phyloP scores from a whole-genome alignment of 2,113 vertebrate genomes.

The Callorhinus ursinus region DNA sequence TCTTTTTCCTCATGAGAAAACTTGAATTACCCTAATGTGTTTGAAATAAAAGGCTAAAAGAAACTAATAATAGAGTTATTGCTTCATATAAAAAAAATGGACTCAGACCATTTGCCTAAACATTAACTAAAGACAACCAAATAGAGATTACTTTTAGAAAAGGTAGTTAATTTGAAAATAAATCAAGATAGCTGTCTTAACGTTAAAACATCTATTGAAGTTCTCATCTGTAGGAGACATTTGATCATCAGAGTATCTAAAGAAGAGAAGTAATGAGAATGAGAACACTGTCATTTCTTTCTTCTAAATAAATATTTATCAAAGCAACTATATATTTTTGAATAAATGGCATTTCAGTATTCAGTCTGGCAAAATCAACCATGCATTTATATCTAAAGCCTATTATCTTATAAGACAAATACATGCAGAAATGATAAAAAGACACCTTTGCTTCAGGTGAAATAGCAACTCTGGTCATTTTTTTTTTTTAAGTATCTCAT shows the following conservation, averaged over 20 bases:
- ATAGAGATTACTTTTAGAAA: not conserved
- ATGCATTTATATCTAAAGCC: not conserved
- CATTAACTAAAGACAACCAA: not conserved
- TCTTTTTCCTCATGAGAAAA: not conserved
- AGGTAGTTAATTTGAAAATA: not conserved
- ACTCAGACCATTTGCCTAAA: not conserved
- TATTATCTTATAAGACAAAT: slow-evolving; percentile 22
- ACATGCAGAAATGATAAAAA: slow-evolving; percentile 44
- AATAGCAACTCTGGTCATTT: not conserved
- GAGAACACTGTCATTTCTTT: not conserved
- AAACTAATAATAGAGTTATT: not conserved
- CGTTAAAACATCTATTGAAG: not conserved
- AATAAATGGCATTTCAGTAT: not conserved
- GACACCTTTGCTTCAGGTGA: slow-evolving; percentile 42
- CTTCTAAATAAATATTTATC: not conserved
- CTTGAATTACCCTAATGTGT: not conserved
- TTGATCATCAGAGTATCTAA: not conserved
- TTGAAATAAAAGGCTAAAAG: not conserved
- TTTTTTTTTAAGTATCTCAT: slow-evolving; percentile 39
- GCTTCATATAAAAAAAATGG: not conserved
- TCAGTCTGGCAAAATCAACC: not conserved
- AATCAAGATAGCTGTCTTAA: slow-evolving; percentile 5
- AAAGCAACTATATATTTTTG: not conserved
- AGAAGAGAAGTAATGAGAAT: not conserved
- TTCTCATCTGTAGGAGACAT: not conserved